Evolutionary conservation across 2,888 invertebrate genomes (phyloP).

Genomic region (Lycaena phlaeas): DNA sequence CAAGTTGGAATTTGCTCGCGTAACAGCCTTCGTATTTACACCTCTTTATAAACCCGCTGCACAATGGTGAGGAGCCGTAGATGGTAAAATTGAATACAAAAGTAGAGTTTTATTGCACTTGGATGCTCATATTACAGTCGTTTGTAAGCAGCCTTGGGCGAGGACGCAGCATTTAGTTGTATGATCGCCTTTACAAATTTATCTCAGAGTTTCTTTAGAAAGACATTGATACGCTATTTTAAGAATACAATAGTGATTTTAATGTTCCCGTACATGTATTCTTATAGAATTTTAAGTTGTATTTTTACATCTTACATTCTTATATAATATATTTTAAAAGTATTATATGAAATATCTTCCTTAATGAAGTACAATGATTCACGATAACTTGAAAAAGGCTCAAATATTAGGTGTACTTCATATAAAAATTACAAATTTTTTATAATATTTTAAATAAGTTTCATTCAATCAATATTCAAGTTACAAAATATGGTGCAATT

Average conservation of each 20-base stretch:
- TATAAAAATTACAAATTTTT: too few species aligned
- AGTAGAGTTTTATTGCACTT: conserved; percentile 20
- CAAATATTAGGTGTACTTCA: too few species aligned
- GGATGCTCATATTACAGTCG: conserved; percentile 20
- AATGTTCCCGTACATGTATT: not conserved
- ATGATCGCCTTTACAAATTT: conserved; percentile 17
- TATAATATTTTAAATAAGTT: too few species aligned
- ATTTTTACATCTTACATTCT: too few species aligned
- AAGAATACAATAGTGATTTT: conserved; percentile 6
- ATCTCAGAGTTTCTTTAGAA: conserved; percentile 8
- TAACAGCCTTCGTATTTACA: conserved; percentile 25
- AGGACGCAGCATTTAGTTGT: conserved; percentile 12
- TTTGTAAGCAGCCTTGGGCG: conserved; percentile 18
- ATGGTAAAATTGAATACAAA: conserved; percentile 26
- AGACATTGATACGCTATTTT: conserved; percentile 17
- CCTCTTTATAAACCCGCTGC: conserved; percentile 25
- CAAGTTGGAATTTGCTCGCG: conserved; percentile 26
- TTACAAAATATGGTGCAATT: too few species aligned
- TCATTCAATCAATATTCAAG: too few species aligned
- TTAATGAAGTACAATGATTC: too few species aligned
- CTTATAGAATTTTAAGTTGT: conserved; percentile 1
- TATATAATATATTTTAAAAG: too few species aligned
- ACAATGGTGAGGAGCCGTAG: conserved; percentile 27
- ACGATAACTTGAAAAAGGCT: too few species aligned
- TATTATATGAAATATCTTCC: too few species aligned